phyloP scores from a whole-genome alignment of 2,888 invertebrate species.

The Cheilosia urbana region DNA sequence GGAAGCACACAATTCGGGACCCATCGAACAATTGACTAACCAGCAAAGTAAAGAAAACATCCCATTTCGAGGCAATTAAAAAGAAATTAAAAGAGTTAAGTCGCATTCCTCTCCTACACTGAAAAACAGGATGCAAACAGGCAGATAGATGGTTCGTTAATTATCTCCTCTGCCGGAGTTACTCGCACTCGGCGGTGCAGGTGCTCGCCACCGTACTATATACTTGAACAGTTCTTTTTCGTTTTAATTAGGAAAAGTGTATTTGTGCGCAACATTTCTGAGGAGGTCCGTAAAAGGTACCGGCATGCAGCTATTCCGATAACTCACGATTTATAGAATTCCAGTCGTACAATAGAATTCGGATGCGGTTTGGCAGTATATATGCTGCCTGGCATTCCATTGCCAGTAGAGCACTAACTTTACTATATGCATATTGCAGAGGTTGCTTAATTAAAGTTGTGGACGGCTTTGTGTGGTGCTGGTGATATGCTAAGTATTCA shows the following conservation, averaged over 20 bases:
- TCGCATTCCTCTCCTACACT: slow-evolving; percentile 47
- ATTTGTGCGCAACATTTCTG: slow-evolving; percentile 64
- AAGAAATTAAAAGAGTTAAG: slow-evolving; percentile 65
- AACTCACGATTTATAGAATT: slow-evolving; percentile 75
- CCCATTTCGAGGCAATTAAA: slow-evolving; percentile 64
- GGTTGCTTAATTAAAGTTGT: slow-evolving; percentile 48
- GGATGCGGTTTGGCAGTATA: slow-evolving; percentile 40
- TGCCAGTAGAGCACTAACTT: slow-evolving; percentile 49
- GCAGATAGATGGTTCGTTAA: slow-evolving; percentile 46
- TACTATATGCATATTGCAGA: neutral
- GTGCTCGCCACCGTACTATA: slow-evolving; percentile 36
- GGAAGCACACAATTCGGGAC: slow-evolving; percentile 25
- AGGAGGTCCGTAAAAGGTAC: slow-evolving; percentile 64
- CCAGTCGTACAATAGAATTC: slow-evolving; percentile 56
- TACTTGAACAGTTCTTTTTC: slow-evolving; percentile 50
- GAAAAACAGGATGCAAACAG: slow-evolving; percentile 48
- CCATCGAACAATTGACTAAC: slow-evolving; percentile 44
- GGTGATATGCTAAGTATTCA: slow-evolving; percentile 55
- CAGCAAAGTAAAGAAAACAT: neutral
- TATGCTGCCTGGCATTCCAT: slow-evolving; percentile 50
- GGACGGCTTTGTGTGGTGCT: neutral
- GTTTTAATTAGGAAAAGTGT: slow-evolving; percentile 70
- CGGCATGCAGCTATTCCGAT: slow-evolving; percentile 68
- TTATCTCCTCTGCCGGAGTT: slow-evolving; percentile 57
- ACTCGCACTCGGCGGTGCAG: slow-evolving; percentile 18